These are phyloP conservation scores for Eciton burchellii DNA, from an alignment of 1,140 invertebrate genomes.

Conservation along the genomic window DNA sequence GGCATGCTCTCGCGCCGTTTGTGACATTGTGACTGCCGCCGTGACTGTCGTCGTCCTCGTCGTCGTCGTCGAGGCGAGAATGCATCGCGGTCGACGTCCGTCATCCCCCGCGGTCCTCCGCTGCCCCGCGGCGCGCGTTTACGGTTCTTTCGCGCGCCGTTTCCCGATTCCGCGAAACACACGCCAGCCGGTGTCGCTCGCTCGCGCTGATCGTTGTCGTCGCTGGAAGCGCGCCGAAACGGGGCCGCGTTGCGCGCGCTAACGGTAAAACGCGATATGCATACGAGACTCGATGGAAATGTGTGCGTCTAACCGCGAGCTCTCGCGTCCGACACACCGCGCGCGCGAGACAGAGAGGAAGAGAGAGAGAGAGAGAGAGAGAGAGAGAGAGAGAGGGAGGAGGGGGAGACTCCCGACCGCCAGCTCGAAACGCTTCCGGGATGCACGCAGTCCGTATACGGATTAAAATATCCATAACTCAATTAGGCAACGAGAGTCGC, in stretches of 20 bases:
- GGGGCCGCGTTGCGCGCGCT: constrained; percentile 41
- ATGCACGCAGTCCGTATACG: too few relatives aligned
- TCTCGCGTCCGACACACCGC: not conserved
- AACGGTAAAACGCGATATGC: constrained; percentile 47
- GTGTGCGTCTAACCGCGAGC: constrained; percentile 2
- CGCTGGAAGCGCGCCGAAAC: constrained; percentile 43
- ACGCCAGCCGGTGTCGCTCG: not conserved
- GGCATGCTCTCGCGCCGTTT: constrained; percentile 77
- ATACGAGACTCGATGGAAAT: constrained; percentile 53
- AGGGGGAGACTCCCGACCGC: too few relatives aligned
- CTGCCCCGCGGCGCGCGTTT: constrained; percentile 30
- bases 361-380: too few relatives aligned
- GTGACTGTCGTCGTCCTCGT: constrained; percentile 36
- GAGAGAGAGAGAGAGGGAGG: too few relatives aligned
- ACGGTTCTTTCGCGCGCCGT: constrained; percentile 44
- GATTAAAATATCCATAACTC: too few relatives aligned
- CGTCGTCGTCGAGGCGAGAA: constrained; percentile 24
- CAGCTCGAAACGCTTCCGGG: too few relatives aligned
- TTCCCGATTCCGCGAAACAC: constrained; percentile 43
- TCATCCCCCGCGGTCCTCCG: constrained; percentile 71
- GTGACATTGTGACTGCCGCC: constrained; percentile 80
- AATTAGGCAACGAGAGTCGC: too few relatives aligned
- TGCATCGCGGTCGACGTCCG: constrained; percentile 67
- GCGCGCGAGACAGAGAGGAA: too few relatives aligned
- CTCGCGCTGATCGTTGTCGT: not conserved